Evolutionary conservation across 2,113 vertebrate species (phyloP), one percentile per base, ranked within the genome.

Genomic region (Mirounga angustirostris): DNA sequence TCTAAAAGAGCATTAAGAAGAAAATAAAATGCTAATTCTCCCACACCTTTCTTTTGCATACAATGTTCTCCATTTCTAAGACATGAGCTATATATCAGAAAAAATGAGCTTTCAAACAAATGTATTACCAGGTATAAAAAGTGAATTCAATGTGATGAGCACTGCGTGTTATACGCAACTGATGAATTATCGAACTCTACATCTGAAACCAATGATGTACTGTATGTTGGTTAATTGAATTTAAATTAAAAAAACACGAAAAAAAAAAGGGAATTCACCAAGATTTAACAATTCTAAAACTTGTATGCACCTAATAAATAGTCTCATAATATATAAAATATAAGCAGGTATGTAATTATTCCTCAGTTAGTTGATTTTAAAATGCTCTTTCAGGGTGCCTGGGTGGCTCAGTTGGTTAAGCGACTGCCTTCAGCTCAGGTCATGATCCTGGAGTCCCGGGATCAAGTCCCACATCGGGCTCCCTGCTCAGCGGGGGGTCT

Each of bases 1-100:
- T 74, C 67, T 83, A n/a, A 67, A 58, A 94, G 50, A 69, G 22
- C 5, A 50, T 15, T 56, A 43, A 86, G 19, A 95, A 54, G 30
- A 94, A 95, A 95, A 83, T 73, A 88, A 43, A 56, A 81, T n/a
- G 56, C 14, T 54, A 65, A 76, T 84, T 63, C 28, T 56, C 28
- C 19, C n/a, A 46, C 7, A n/a, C n/a, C 11, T 46, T 76, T 54
- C 59, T 46, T 89, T 19, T 56, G 50, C 2, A 84, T 56, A 74
- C 21, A n/a, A 54, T n/a, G 58, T 43, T 95, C 28, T 63, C 21
- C 22, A 74, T 74, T 89, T 83, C 67, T 63, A 88, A 69, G 36
- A 85, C 10, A 76, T 30, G 13, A 86, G 46, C 58, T 93, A 12
- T 65, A 65, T 50, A 59, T 13, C 67, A 84, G 56, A 52, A 52